Base-by-base conservation (phyloP, 23 tunicate genomes). In the Halocynthia roretzi region DNA sequence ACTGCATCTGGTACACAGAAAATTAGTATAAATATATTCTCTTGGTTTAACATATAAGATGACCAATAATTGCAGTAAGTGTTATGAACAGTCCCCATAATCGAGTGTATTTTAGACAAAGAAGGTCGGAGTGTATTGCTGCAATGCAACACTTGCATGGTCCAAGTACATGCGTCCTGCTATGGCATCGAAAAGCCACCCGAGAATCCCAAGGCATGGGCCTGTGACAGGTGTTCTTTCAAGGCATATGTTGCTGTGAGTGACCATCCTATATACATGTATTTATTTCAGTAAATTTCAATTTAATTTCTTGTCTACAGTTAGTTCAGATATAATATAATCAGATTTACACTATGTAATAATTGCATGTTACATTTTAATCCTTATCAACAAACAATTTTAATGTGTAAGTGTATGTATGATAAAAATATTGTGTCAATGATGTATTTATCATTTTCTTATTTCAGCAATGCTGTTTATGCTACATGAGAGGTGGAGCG, bases 121-220 rank as follows among this genome's bases (percentile, higher is more conserved):
- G 76, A 77, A 7, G 95, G 95, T 10, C 64, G 80, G 54, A 84
- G 89, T 9, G 71, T 51, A 10, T 76, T 89, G 19, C 55, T 89
- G 5, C 88, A 89, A 54, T 89, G 96, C 58, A 58, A 73, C 56
- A 71, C 70, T 21, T 89, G 96, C 50, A 65, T 48, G 14, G 84
- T 89, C 19, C 88, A 89, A 80, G 96, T 89, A 7, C 96, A 89
- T 57, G 82, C 85, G 20, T 84, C 88, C 0, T 89, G 96, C 64
- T 89, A 89, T 67, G 96, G 96, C 6, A 87, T 83, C 8, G 64
- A 52, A 6, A 51, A 75, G 7, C 68, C 83, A 5, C 44, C 44
- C 4, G 78, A 74, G 8, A 8, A 52, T 15, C 18, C 63, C 19
- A 31, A 31, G 44, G 44, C 44, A 31, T 74, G 78, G 78, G 55